Evolutionary conservation across 1,140 invertebrate species (phyloP), one percentile per base, ranked within the genome.

Genomic region (Cardiocondyla obscurior): DNA sequence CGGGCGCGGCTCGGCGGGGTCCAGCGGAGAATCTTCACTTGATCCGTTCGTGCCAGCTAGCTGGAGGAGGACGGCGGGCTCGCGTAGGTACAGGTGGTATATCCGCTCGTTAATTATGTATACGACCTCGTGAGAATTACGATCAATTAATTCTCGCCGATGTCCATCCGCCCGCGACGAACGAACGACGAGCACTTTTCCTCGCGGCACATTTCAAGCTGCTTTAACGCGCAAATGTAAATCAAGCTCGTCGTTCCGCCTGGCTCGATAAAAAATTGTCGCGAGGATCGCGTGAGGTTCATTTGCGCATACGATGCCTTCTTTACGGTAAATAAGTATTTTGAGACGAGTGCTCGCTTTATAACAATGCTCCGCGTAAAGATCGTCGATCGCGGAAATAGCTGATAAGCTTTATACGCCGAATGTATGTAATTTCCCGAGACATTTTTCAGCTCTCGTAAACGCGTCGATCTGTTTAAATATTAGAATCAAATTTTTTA

Each of bases 31-130:
- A 86, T 90, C 87, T 89, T 73, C 77, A 62, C 77, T 90, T 90
- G 85, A 90, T 90, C 83, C 85, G 74, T 87, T 83, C 85, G 85
- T 65, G 84, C 70, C n/a, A n/a, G 64, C 64, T 67, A 65, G 57
- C 39, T 36, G 30, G 53, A 67, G 67, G 36, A 81, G 62, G 55
- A 82, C 64, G 51, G 46, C 77, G 73, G 58, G 69, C 65, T 73
- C 57, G 42, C 65, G 74, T 81, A 85, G 88, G 69, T 88, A 88
- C 86, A 85, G 81, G 85, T 87, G 82, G 84, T 73, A 85, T 85
- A 88, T 83, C 83, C 83, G 85, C 88, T 89, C 89, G 85, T 91
- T 90, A 90, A 90, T 90, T 90, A 90, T 89, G 69, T 84, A 83
- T 85, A 90, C 74, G 88, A 84, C 86, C 74, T 86, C 30, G 84